Percentiles rank a stretch among this genome's conserved stretches.
Conservation (phyloP, 2,113 vertebrate genomes). For the Lanius collurio region DNA sequence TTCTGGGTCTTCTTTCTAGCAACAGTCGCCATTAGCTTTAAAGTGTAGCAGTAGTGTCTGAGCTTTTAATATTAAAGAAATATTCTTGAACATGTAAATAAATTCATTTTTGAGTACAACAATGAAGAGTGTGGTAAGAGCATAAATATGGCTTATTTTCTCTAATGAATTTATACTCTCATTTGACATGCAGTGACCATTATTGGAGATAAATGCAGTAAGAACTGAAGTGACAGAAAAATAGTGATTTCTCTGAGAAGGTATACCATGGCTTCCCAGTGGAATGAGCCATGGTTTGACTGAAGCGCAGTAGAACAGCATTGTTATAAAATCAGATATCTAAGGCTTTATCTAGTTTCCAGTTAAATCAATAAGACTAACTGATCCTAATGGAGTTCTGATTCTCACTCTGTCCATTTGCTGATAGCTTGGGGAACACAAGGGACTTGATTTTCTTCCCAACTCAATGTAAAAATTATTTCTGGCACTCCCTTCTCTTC, state of each 20-base stretch:
- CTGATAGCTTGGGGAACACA: neutral
- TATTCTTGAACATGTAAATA: neutral
- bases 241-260: neutral
- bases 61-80: neutral
- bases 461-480: neutral
- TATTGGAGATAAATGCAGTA: neutral
- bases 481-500: neutral
- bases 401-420: neutral
- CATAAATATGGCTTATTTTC: neutral
- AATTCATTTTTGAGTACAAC: neutral
- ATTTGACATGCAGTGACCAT: neutral
- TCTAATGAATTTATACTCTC: neutral
- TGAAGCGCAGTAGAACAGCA: neutral
- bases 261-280: neutral
- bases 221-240: neutral
- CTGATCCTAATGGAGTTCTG: slow-evolving; percentile 2
- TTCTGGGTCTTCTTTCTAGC: neutral
- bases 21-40: accelerated
- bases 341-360: neutral
- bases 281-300: neutral
- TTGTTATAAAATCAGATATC: neutral
- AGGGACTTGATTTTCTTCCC: neutral
- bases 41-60: neutral
- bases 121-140: neutral
- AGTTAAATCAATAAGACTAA: neutral